These are phyloP conservation scores for Sicus ferrugineus DNA, from an alignment of 2,888 invertebrate species.

Conservation along the genomic window DNA sequence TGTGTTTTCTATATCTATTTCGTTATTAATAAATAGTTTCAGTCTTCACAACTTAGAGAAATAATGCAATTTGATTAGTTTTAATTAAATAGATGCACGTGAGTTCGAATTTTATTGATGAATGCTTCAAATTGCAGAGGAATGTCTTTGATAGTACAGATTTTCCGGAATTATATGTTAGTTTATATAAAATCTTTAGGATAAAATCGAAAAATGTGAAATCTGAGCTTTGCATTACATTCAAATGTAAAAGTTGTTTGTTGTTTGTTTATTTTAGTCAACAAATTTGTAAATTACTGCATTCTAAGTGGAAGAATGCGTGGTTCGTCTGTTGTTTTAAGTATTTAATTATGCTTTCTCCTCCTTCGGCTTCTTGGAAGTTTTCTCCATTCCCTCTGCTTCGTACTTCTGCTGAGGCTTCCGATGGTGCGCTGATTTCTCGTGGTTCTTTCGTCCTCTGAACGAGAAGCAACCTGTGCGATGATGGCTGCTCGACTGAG, in stretches of 20 bases:
- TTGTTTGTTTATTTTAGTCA: no score
- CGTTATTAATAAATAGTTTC: constrained; percentile 27
- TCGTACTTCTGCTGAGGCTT: constrained; percentile 10
- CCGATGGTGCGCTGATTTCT: no score
- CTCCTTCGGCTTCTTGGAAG: no score
- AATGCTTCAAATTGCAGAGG: neutral
- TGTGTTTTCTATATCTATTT: constrained; percentile 1
- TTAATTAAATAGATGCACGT: constrained; percentile 6
- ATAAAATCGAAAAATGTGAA: no score
- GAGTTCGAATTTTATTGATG: neutral
- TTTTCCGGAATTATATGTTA: neutral
- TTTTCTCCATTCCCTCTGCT: constrained; percentile 15
- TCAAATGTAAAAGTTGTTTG: neutral
- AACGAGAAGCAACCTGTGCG: neutral
- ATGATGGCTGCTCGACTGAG: neutral
- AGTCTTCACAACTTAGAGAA: constrained; percentile 30
- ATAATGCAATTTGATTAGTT: constrained; percentile 23
- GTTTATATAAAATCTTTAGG: no score
- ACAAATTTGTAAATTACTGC: no score
- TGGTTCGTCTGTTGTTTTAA: no score
- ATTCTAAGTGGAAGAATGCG: no score
- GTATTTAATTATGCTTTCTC: no score
- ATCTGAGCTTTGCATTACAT: no score
- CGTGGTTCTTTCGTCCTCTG: neutral
- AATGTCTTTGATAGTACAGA: neutral